phyloP scores from a whole-genome alignment of 2,888 invertebrate species.

The Atethmia centrago region DNA sequence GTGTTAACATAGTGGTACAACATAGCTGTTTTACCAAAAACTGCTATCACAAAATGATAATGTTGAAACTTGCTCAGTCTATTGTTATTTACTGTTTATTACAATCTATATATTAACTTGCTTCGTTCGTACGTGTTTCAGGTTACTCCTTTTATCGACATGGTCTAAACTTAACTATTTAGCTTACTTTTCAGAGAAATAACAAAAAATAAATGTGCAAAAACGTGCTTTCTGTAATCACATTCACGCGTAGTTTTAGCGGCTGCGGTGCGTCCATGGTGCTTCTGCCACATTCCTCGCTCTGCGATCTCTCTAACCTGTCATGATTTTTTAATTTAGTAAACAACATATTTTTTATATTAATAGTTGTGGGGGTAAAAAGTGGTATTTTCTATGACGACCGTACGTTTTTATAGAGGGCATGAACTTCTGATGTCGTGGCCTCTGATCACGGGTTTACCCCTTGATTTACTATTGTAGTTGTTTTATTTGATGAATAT shows the following conservation, averaged over 20 bases:
- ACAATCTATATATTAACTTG: too few species aligned
- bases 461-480: background rate
- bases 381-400: constrained; percentile 32
- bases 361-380: constrained; percentile 32
- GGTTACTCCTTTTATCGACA: too few species aligned
- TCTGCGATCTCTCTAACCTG: constrained; percentile 22
- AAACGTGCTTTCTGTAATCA: background rate
- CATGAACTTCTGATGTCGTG: background rate
- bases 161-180: background rate
- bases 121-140: too few species aligned
- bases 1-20: too few species aligned
- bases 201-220: background rate
- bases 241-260: background rate
- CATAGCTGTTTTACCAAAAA: background rate
- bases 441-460: background rate
- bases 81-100: background rate
- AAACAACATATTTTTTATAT: background rate
- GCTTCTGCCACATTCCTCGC: constrained; percentile 45
- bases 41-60: background rate
- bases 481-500: background rate
- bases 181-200: background rate
- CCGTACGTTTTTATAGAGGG: constrained; percentile 10
- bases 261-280: background rate
- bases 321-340: constrained; percentile 6
- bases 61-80: background rate